Conservation (phyloP, 2,113 vertebrate species). For the Hippoglossus stenolepis region DNA sequence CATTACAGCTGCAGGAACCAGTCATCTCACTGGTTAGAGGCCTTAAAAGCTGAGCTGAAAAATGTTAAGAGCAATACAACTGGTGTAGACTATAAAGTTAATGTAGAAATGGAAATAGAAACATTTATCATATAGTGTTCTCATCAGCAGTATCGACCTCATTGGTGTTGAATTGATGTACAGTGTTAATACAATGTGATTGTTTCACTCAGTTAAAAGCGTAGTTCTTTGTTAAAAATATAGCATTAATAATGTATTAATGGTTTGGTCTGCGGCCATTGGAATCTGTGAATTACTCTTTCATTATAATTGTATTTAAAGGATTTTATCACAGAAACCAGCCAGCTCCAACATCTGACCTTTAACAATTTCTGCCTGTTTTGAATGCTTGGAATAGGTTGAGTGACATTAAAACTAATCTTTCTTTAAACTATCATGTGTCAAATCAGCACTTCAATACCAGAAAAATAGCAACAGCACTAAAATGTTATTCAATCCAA, state of each 20-base stretch:
- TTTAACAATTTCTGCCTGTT: neutral
- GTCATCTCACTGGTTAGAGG: conserved; percentile 11
- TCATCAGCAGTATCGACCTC: neutral
- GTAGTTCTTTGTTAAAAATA: conserved; percentile 43
- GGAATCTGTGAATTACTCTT: conserved; percentile 37
- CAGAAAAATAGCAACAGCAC: conserved; percentile 13
- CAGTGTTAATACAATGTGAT: conserved; percentile 28
- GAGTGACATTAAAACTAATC: neutral
- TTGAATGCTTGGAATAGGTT: conserved; percentile 14
- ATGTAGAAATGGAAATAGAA: conserved; percentile 8
- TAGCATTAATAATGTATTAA: conserved; percentile 56
- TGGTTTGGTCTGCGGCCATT: conserved; percentile 30
- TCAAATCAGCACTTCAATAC: conserved; percentile 5
- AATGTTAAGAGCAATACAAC: conserved; percentile 32
- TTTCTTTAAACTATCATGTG: neutral
- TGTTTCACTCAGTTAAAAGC: conserved; percentile 35
- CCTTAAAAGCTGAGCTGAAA: conserved; percentile 5
- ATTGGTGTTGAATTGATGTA: conserved; percentile 11
- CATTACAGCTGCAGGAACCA: conserved; percentile 47
- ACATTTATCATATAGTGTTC: conserved; percentile 5
- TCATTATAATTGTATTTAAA: conserved; percentile 39
- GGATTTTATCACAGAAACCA: conserved; percentile 36
- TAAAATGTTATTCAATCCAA: conserved; percentile 2
- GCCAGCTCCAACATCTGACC: conserved; percentile 2
- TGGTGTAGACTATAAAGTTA: conserved; percentile 16